These are phyloP conservation scores for Harpegnathos saltator DNA, from an alignment of 1,140 invertebrate species.

Conservation along the genomic window DNA sequence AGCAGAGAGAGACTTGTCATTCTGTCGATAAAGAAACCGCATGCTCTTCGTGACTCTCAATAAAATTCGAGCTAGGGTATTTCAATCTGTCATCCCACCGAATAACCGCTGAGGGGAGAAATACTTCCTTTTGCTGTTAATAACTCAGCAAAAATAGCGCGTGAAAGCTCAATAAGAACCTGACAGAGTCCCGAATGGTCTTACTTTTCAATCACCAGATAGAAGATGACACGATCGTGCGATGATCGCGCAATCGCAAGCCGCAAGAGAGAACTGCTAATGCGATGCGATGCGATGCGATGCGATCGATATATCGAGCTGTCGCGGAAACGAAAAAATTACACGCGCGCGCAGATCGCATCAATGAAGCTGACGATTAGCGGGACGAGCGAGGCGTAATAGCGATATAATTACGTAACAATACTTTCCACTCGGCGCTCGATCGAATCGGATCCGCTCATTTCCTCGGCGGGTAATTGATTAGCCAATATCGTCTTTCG, in stretches of 20 bases:
- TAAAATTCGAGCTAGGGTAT: background rate
- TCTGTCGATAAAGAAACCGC: background rate
- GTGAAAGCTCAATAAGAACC: no score
- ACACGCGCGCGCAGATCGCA: background rate
- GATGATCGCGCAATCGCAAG: no score
- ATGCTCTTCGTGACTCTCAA: background rate
- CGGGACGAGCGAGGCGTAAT: constrained; percentile 2
- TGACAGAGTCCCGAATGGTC: no score
- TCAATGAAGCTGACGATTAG: background rate
- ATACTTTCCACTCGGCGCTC: constrained; percentile 38
- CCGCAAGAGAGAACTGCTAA: no score
- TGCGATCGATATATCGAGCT: no score
- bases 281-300: no score
- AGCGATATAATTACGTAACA: constrained; percentile 11
- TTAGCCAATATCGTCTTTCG: constrained; percentile 72
- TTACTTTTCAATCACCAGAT: no score
- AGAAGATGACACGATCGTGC: no score
- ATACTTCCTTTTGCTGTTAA: background rate
- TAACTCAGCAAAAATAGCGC: no score
- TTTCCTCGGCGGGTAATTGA: constrained; percentile 54
- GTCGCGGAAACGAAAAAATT: background rate
- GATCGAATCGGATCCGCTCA: background rate
- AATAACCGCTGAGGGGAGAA: background rate
- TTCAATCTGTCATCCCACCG: background rate
- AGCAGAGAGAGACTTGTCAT: background rate